phyloP scores from a whole-genome alignment of 1,140 invertebrate species.

The Hormaphis cornu region DNA sequence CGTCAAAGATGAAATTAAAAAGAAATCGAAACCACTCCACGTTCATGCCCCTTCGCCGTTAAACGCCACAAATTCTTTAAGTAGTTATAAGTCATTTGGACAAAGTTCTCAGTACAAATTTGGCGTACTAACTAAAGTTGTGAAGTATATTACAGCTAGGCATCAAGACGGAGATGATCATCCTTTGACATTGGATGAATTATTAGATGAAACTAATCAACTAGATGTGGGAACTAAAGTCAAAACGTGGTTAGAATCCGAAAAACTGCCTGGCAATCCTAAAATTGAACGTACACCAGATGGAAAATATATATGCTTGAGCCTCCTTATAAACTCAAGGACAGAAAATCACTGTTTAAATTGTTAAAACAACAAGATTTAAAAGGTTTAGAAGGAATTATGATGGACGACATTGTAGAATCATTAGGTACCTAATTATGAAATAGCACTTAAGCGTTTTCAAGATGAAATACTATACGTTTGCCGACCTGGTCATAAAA shows the following conservation, averaged over 20 bases:
- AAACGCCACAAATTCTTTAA: conserved; percentile 14
- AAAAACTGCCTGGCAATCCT: conserved; percentile 83
- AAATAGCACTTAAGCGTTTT: conserved; percentile 67
- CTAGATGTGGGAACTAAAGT: conserved; percentile 82
- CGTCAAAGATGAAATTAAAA: conserved; percentile 61
- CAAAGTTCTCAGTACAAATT: conserved; percentile 88
- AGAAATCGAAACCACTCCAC: conserved; percentile 58
- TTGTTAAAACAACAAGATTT: conserved; percentile 87
- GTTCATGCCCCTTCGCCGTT: conserved; percentile 46
- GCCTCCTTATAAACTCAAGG: conserved; percentile 85
- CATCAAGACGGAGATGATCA: conserved; percentile 90
- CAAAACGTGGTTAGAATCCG: conserved; percentile 61
- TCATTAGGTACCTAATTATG: conserved; percentile 87
- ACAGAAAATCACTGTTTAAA: conserved; percentile 67
- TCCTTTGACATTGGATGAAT: conserved; percentile 84
- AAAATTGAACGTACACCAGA: conserved; percentile 78
- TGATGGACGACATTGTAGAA: conserved; percentile 91
- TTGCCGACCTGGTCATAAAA: conserved; percentile 83
- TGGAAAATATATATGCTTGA: conserved; percentile 83
- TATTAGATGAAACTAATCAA: conserved; percentile 97
- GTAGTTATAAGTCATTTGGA: conserved; percentile 63
- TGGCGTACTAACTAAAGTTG: conserved; percentile 91
- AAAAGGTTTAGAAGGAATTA: conserved; percentile 86
- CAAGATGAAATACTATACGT: conserved; percentile 74
- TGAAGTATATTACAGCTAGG: conserved; percentile 89